A percentile compares a stretch with the other conserved stretches of the same genome.
Evolutionary conservation across 2,888 invertebrate genomes (phyloP).

Genomic region (Synanthedon vespiformis): DNA sequence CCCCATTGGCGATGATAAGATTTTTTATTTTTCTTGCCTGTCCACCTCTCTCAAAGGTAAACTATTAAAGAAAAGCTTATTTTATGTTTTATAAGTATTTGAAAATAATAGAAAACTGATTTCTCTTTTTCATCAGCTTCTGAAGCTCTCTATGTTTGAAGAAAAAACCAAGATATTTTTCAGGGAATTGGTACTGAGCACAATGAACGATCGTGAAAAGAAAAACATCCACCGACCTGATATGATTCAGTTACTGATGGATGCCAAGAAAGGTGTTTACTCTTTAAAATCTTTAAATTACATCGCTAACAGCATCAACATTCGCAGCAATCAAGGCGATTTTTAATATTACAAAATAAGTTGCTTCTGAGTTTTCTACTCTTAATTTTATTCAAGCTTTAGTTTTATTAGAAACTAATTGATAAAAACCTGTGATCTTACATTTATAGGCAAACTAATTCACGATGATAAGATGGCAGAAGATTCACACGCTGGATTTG

Average conservation of each 20-base stretch:
- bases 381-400: too few relatives aligned
- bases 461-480: constrained; percentile 17
- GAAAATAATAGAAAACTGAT: too few relatives aligned
- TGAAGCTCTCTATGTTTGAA: constrained; percentile 14
- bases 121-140: constrained; percentile 6
- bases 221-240: constrained; percentile 44
- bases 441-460: constrained; percentile 15
- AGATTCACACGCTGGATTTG: constrained; percentile 30
- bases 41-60: background rate
- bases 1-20: background rate
- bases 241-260: constrained; percentile 65
- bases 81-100: too few relatives aligned
- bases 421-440: background rate
- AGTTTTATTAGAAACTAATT: background rate
- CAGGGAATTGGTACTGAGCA: constrained; percentile 25
- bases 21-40: background rate
- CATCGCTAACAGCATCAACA: too few relatives aligned
- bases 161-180: constrained; percentile 26
- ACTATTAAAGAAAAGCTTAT: too few relatives aligned
- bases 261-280: constrained; percentile 46
- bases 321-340: too few relatives aligned
- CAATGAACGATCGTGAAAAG: constrained; percentile 39
- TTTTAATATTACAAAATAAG: too few relatives aligned
- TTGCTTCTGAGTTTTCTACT: too few relatives aligned
- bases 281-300: background rate